These are phyloP conservation scores for Epinotia nisella DNA, from an alignment of 2,888 invertebrate genomes.

Conservation along the genomic window DNA sequence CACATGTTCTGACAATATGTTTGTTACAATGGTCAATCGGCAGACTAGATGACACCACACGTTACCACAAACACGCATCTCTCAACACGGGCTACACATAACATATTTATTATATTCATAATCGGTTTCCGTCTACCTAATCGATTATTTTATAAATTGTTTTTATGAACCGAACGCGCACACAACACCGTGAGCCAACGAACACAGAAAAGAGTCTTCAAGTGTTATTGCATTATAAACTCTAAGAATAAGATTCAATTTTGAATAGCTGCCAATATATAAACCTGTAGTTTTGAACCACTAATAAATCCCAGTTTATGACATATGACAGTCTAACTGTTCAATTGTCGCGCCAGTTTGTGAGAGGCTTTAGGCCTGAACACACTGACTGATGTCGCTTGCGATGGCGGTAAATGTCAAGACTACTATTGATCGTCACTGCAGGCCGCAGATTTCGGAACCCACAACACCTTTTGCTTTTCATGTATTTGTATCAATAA, in stretches of 20 bases:
- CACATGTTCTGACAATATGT: neutral
- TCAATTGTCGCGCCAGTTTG: too few relatives aligned
- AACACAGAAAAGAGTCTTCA: neutral
- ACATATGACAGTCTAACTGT: neutral
- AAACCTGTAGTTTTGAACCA: neutral
- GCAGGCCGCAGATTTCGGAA: too few relatives aligned
- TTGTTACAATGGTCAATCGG: neutral
- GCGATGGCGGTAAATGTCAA: too few relatives aligned
- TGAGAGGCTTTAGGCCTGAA: too few relatives aligned
- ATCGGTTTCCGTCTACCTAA: conserved; percentile 48
- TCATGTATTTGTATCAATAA: too few relatives aligned
- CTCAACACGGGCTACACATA: conserved; percentile 49
- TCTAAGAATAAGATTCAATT: neutral
- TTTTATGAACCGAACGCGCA: conserved; percentile 28
- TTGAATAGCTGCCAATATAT: conserved; percentile 1
- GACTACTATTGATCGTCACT: too few relatives aligned
- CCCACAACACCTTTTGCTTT: too few relatives aligned
- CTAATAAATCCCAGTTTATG: neutral
- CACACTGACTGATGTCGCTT: too few relatives aligned
- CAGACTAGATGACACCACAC: conserved; percentile 23
- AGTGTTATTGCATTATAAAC: neutral
- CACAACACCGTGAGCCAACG: neutral
- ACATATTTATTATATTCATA: conserved; percentile 49
- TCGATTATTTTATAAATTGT: conserved; percentile 47
- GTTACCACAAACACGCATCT: conserved; percentile 42